These are phyloP conservation scores for Lepus europaeus DNA, from an alignment of 2,113 vertebrate species.

Conservation along the genomic window DNA sequence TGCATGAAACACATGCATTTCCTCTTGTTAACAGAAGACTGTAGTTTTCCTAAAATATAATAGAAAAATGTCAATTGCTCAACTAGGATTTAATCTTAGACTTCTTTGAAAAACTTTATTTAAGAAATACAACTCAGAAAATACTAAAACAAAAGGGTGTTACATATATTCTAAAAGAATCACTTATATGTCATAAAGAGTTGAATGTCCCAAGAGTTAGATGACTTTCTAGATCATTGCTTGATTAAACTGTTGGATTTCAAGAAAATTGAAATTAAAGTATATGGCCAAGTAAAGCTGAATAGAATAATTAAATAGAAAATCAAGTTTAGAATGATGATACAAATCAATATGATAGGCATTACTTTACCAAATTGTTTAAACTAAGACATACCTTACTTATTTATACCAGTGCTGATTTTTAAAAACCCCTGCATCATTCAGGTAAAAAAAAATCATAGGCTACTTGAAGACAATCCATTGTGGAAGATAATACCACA, in stretches of 20 bases:
- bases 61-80: neutral
- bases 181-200: neutral
- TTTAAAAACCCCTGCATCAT: neutral
- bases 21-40: slow-evolving; percentile 5
- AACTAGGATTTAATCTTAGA: neutral
- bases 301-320: slow-evolving; percentile 13
- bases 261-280: slow-evolving; percentile 4
- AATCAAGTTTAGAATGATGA: neutral
- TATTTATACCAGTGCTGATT: neutral
- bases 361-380: slow-evolving; percentile 45
- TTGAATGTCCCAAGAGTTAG: slow-evolving; percentile 23
- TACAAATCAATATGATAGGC: neutral
- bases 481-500: neutral
- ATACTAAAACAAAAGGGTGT: neutral
- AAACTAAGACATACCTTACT: neutral
- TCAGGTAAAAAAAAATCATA: neutral
- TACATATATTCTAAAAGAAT: neutral
- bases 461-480: neutral
- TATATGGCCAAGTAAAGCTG: neutral
- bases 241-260: neutral
- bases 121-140: slow-evolving; percentile 40
- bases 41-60: neutral
- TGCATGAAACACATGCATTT: neutral
- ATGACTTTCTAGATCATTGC: slow-evolving; percentile 1
- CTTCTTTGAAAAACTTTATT: neutral